These are phyloP conservation scores for Cephalopterus ornatus DNA, from an alignment of 2,113 vertebrate genomes.

Conservation along the genomic window DNA sequence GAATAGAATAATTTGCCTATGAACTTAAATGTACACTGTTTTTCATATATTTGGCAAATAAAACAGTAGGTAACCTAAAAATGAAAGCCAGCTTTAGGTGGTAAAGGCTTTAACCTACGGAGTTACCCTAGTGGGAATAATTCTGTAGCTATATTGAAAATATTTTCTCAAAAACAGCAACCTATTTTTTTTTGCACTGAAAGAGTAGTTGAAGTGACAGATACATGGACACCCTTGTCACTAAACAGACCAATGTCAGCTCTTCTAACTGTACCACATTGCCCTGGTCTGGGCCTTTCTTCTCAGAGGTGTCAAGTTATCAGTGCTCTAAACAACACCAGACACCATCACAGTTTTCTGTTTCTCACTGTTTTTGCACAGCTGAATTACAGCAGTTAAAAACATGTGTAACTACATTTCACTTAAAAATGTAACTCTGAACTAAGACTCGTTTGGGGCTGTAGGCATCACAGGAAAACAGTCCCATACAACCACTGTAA, in stretches of 20 bases:
- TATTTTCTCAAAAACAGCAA: neutral
- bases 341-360: neutral
- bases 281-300: neutral
- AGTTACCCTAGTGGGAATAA: neutral
- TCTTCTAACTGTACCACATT: neutral
- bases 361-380: neutral
- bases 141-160: neutral
- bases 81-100: neutral
- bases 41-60: neutral
- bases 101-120: neutral
- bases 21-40: neutral
- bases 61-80: neutral
- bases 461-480: neutral
- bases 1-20: neutral
- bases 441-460: neutral
- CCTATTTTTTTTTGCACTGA: neutral
- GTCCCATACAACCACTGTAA: neutral
- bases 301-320: neutral
- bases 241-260: neutral
- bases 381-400: neutral
- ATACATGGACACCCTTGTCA: fast-evolving
- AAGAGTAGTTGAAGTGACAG: neutral
- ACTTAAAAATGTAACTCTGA: neutral
- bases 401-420: neutral
- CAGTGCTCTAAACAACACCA: neutral